A percentile compares a stretch with the other conserved stretches of the same genome.
Evolutionary conservation across 2,113 vertebrate genomes (phyloP).

Genomic region (Perccottus glenii): DNA sequence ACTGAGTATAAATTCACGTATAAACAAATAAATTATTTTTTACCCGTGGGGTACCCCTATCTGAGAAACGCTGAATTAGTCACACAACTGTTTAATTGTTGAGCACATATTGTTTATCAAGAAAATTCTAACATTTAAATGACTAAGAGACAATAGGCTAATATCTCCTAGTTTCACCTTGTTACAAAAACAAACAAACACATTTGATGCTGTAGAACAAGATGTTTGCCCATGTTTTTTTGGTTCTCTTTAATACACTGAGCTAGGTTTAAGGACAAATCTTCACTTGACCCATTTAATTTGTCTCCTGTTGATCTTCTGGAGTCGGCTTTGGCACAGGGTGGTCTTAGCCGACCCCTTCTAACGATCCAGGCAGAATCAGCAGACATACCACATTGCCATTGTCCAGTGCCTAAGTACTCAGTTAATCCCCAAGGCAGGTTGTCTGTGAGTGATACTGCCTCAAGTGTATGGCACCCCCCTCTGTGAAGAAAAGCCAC

Average conservation of each 20-base stretch:
- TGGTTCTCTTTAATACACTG: conserved; percentile 34
- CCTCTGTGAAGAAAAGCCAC: conserved; percentile 50
- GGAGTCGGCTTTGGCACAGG: conserved; percentile 49
- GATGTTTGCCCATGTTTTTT: conserved; percentile 34
- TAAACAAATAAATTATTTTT: too few relatives aligned
- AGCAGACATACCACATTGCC: conserved; percentile 50
- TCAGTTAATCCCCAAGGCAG: conserved; percentile 67
- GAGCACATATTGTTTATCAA: too few relatives aligned
- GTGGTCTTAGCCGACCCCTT: conserved; percentile 68
- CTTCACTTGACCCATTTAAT: conserved; percentile 78
- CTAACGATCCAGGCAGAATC: conserved; percentile 51
- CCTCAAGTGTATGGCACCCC: conserved; percentile 33
- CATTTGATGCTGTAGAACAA: not conserved
- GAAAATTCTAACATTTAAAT: too few relatives aligned
- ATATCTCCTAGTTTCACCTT: too few relatives aligned
- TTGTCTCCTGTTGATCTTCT: conserved; percentile 60
- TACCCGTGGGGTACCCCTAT: too few relatives aligned
- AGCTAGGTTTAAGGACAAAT: conserved; percentile 65
- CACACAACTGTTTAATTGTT: too few relatives aligned
- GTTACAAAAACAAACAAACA: too few relatives aligned
- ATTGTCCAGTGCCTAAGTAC: conserved; percentile 60
- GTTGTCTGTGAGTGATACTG: conserved; percentile 69
- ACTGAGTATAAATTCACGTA: too few relatives aligned
- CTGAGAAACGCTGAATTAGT: too few relatives aligned
- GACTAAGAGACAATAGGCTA: too few relatives aligned